Conservation (phyloP, 2,797 vertebrate genomes). For the Botia almorhae region DNA sequence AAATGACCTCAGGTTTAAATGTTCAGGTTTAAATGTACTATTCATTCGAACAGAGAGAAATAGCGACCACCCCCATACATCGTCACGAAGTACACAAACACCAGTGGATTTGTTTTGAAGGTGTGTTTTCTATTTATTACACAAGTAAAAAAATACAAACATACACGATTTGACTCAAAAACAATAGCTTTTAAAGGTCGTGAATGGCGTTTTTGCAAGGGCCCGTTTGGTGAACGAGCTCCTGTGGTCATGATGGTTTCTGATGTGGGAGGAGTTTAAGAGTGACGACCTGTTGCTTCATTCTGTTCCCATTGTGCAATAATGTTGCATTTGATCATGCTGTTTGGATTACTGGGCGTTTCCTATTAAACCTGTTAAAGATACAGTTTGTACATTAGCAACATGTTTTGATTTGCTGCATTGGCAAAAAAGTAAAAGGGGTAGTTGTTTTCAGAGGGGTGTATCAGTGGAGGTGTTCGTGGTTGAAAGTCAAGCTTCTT, state of each 20-base stretch:
- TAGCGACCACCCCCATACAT: neutral
- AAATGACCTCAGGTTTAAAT: neutral
- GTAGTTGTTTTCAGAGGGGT: too few relatives aligned
- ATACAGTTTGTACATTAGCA: too few relatives aligned
- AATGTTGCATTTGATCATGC: neutral
- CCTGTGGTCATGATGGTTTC: neutral
- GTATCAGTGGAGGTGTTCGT: too few relatives aligned
- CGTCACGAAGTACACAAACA: neutral
- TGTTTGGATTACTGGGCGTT: neutral
- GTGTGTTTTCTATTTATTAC: neutral
- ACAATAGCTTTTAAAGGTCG: neutral
- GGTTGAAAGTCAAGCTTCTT: too few relatives aligned
- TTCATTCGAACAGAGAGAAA: neutral
- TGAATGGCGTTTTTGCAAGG: conserved; percentile 49
- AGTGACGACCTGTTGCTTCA: conserved; percentile 34
- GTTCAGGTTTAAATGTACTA: neutral
- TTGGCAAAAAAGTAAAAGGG: too few relatives aligned
- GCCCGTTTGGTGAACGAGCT: conserved; percentile 14
- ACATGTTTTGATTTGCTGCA: too few relatives aligned
- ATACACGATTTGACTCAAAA: neutral
- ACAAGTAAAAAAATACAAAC: neutral
- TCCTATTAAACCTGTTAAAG: neutral
- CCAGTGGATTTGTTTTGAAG: neutral
- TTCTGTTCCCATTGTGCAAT: conserved; percentile 13
- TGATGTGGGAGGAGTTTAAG: conserved; percentile 5